These are phyloP conservation scores for Lordiphosa fenestrarum DNA, from an alignment of 2,888 invertebrate genomes.

Conservation along the genomic window DNA sequence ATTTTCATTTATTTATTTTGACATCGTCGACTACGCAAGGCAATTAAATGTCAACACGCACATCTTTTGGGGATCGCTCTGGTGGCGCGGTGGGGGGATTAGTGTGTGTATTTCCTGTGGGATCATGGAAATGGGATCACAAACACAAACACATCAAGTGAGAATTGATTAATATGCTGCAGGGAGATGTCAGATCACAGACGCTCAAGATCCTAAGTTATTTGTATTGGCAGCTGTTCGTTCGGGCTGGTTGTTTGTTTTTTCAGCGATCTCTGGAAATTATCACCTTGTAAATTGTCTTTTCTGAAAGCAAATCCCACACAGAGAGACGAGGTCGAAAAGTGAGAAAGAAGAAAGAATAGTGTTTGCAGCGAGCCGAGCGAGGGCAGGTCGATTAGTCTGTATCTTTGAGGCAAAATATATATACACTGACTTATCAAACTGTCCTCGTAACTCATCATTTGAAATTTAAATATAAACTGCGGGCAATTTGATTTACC, in stretches of 20 bases:
- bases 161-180: constrained; percentile 67
- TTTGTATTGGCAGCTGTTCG: constrained; percentile 44
- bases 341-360: constrained; percentile 1
- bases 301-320: constrained; percentile 28
- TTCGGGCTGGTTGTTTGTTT: constrained; percentile 38
- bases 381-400: constrained; percentile 2
- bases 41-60: constrained; percentile 76
- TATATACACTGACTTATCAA: no score
- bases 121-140: constrained; percentile 52
- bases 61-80: constrained; percentile 25
- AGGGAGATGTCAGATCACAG: constrained; percentile 14
- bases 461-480: constrained; percentile 54
- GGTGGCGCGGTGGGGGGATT: constrained; percentile 37
- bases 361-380: background rate
- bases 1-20: constrained; percentile 74
- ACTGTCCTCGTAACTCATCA: constrained; percentile 14
- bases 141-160: constrained; percentile 54
- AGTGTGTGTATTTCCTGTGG: constrained; percentile 40
- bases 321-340: constrained; percentile 16
- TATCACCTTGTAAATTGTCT: constrained; percentile 51
- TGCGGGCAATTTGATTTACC: constrained; percentile 18
- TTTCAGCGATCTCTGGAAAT: constrained; percentile 43
- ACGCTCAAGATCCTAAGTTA: constrained; percentile 41
- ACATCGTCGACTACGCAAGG: constrained; percentile 55
- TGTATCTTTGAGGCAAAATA: no score